Percentiles rank a stretch among this genome's conserved stretches.
phyloP scores from a whole-genome alignment of 1,140 invertebrate species.

The Orussus abietinus region DNA sequence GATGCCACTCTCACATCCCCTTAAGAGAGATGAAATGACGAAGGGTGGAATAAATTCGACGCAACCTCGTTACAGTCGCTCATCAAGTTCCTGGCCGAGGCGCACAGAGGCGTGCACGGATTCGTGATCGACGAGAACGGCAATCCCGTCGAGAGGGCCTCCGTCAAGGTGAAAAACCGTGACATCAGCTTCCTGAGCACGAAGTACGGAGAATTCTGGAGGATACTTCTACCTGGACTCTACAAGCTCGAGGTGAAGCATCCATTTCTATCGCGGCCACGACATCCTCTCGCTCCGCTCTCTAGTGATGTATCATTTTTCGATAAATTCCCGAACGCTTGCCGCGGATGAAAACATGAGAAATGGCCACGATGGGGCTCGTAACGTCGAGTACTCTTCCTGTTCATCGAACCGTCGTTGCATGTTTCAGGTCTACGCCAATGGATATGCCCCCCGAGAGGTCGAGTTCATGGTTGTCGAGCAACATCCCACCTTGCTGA shows the following conservation, averaged over 20 bases:
- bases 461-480: slow-evolving; percentile 84
- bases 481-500: slow-evolving; percentile 76
- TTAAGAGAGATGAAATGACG: too few relatives aligned
- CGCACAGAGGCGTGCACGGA: slow-evolving; percentile 78
- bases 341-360: too few relatives aligned
- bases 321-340: neutral
- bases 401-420: too few relatives aligned
- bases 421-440: slow-evolving; percentile 75
- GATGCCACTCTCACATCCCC: too few relatives aligned
- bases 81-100: slow-evolving; percentile 83
- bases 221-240: slow-evolving; percentile 77
- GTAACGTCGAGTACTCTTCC: too few relatives aligned
- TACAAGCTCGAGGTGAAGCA: slow-evolving; percentile 82
- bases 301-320: neutral
- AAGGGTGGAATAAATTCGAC: neutral
- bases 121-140: slow-evolving; percentile 80
- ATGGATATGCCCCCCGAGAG: slow-evolving; percentile 76
- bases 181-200: slow-evolving; percentile 86
- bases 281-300: too few relatives aligned
- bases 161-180: slow-evolving; percentile 77
- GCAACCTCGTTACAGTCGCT: slow-evolving; percentile 60
- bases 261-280: too few relatives aligned
- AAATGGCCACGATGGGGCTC: too few relatives aligned
- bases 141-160: slow-evolving; percentile 77
- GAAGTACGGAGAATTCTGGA: slow-evolving; percentile 91